Conservation (phyloP, 92 coral and sea anemone genomes). For the Siderastrea radians region DNA sequence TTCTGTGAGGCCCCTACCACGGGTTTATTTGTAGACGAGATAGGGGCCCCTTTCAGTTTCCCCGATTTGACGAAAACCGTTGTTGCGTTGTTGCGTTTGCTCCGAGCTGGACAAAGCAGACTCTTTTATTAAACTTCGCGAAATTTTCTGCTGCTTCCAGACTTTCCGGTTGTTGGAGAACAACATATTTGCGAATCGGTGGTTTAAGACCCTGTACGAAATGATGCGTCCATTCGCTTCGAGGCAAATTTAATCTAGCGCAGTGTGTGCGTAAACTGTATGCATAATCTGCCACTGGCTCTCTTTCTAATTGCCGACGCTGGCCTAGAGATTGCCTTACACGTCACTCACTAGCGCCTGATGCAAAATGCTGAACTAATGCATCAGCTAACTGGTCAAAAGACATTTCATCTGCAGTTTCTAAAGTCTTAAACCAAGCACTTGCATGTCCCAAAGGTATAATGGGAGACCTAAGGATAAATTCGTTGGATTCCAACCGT, state of each 20-base stretch:
- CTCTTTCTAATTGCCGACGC: constrained; percentile 30
- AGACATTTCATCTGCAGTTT: not conserved
- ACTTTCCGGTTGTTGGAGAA: constrained; percentile 20
- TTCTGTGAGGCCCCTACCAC: not conserved
- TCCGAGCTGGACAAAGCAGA: constrained; percentile 2
- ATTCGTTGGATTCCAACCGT: not conserved
- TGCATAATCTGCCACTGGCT: constrained; percentile 12
- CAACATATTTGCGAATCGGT: constrained; percentile 2
- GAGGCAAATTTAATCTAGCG: constrained; percentile 23
- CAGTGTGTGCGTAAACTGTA: constrained; percentile 22
- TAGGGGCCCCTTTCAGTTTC: not conserved
- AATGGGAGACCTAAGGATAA: constrained; percentile 1
- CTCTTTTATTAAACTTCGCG: constrained; percentile 5
- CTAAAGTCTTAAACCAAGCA: constrained; percentile 37
- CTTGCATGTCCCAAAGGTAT: constrained; percentile 19
- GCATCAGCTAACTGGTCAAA: not conserved
- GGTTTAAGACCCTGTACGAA: constrained; percentile 31
- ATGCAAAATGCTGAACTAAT: constrained; percentile 13
- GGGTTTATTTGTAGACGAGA: not conserved
- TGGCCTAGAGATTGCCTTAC: constrained; percentile 25
- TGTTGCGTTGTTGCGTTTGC: not conserved
- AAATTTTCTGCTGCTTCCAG: constrained; percentile 26
- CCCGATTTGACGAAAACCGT: not conserved
- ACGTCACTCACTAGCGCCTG: constrained; percentile 38
- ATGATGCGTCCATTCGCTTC: constrained; percentile 19